phyloP scores from a whole-genome alignment of 2,113 vertebrate species.

The Megalops atlanticus region DNA sequence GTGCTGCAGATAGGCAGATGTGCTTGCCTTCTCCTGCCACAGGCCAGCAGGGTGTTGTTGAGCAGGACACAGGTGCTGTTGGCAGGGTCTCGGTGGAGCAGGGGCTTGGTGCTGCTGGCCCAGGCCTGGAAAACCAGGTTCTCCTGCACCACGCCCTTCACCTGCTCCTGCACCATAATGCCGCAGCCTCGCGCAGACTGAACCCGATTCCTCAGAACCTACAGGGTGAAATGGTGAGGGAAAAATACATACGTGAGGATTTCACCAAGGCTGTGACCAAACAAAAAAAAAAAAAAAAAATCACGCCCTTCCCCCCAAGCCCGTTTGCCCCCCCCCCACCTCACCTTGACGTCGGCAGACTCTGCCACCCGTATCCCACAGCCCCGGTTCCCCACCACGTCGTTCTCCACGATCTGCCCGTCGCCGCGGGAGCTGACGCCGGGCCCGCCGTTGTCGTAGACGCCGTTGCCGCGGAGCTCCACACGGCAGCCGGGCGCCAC shows the following conservation, averaged over 20 bases:
- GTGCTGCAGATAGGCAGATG: too few relatives aligned
- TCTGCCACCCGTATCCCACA: slow-evolving; percentile 79
- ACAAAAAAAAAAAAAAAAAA: background rate
- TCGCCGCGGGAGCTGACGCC: slow-evolving; percentile 77
- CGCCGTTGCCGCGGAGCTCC: slow-evolving; percentile 84
- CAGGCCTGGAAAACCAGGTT: slow-evolving; percentile 87
- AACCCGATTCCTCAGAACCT: slow-evolving; percentile 86
- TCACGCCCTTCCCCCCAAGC: background rate
- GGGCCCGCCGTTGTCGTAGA: slow-evolving; percentile 83
- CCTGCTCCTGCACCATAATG: slow-evolving; percentile 78
- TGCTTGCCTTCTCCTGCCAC: slow-evolving; percentile 8
- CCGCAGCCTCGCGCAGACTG: slow-evolving; percentile 79
- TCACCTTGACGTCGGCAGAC: slow-evolving; percentile 80
- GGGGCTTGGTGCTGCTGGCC: slow-evolving; percentile 68
- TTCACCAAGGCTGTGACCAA: too few relatives aligned
- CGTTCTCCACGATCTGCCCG: slow-evolving; percentile 84
- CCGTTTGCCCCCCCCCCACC: background rate
- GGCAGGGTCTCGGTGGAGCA: slow-evolving; percentile 69
- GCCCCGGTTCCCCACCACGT: slow-evolving; percentile 81
- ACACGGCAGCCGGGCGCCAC: slow-evolving; percentile 81
- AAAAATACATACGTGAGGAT: too few relatives aligned
- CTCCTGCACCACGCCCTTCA: slow-evolving; percentile 82
- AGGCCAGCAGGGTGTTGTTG: slow-evolving; percentile 76
- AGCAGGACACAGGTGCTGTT: slow-evolving; percentile 74
- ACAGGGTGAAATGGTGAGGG: background rate